These are phyloP conservation scores for Zophobas morio DNA, from an alignment of 1,140 invertebrate species.

Conservation along the genomic window DNA sequence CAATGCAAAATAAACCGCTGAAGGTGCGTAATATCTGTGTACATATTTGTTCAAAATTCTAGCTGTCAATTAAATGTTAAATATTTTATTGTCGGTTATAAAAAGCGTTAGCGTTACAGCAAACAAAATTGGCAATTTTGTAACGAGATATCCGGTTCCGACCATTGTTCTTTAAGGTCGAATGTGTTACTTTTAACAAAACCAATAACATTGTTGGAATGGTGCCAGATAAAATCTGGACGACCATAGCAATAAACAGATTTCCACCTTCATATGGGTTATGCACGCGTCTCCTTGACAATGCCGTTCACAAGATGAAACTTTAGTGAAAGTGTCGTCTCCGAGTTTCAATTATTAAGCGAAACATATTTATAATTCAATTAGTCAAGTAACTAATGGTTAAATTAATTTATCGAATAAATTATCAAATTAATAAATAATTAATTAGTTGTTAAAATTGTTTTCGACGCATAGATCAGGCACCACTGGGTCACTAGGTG, in stretches of 20 bases:
- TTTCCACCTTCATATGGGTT: slow-evolving; percentile 17
- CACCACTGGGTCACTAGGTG: slow-evolving; percentile 10
- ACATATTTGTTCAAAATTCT: no score
- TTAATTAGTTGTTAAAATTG: slow-evolving; percentile 1
- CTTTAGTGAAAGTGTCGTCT: slow-evolving; percentile 15
- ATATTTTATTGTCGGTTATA: no score
- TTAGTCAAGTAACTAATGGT: slow-evolving; percentile 7
- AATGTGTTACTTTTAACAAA: background rate
- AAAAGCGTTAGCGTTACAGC: no score
- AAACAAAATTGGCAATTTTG: background rate
- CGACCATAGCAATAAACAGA: background rate
- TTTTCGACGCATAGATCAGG: background rate
- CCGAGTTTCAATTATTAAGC: background rate
- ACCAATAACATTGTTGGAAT: background rate
- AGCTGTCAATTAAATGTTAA: no score
- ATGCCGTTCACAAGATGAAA: slow-evolving; percentile 23
- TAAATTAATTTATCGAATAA: slow-evolving; percentile 1
- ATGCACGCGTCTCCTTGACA: slow-evolving; percentile 23
- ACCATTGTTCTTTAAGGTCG: slow-evolving; percentile 12
- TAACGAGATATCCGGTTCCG: background rate
- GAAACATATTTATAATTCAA: background rate
- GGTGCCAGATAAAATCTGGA: slow-evolving; percentile 32
- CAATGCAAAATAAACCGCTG: no score
- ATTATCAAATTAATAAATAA: slow-evolving; percentile 3
- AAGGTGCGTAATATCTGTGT: no score